Conservation (phyloP, 2,888 invertebrate genomes). For the Physocephala rufipes region DNA sequence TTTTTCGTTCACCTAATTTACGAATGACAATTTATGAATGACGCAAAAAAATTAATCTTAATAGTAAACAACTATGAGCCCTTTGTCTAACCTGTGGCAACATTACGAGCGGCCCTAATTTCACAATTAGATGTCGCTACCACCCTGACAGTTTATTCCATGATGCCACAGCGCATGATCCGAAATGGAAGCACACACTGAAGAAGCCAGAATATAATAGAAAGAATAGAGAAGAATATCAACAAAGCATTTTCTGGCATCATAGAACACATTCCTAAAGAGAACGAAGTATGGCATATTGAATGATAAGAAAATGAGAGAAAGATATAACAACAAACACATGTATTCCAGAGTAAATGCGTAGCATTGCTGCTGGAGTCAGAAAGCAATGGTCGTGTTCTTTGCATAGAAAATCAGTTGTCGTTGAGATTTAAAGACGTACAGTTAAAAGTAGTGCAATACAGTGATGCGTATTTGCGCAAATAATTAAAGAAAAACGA, state of each 20-base stretch:
- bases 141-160: conserved; percentile 9
- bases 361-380: conserved; percentile 26
- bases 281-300: not conserved
- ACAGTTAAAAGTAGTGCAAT: conserved; percentile 5
- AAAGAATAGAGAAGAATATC: not conserved
- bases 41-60: too few relatives aligned
- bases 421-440: conserved; percentile 27
- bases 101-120: not conserved
- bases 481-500: not conserved
- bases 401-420: conserved; percentile 20
- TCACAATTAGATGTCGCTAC: conserved; percentile 18
- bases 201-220: conserved; percentile 9
- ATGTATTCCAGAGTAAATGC: conserved; percentile 1
- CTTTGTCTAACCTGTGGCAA: not conserved
- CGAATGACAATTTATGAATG: too few relatives aligned
- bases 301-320: conserved; percentile 24
- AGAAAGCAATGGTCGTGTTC: conserved; percentile 5
- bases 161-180: conserved; percentile 23
- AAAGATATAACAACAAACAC: not conserved
- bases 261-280: not conserved
- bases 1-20: too few relatives aligned
- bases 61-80: too few relatives aligned
- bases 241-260: conserved; percentile 19
- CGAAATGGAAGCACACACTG: not conserved
- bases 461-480: not conserved